Evolutionary conservation across 2,797 vertebrate genomes (phyloP).

Genomic region (Pipistrellus pipistrellus): DNA sequence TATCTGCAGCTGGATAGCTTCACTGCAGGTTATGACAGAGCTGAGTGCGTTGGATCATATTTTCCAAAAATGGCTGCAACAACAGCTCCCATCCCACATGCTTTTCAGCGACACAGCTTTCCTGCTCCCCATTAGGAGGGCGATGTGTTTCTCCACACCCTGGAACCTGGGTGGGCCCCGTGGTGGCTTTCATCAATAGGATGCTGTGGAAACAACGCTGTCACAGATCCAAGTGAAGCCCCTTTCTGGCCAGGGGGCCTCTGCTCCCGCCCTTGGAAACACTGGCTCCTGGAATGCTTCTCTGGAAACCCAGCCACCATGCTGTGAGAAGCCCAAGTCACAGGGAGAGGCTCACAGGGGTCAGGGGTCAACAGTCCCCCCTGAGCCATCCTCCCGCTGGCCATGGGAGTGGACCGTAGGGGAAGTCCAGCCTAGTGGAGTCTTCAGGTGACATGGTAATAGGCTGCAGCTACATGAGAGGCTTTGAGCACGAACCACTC

Average conservation of each 20-base stretch:
- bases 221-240: not conserved
- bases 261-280: not conserved
- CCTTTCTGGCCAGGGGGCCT: not conserved
- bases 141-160: not conserved
- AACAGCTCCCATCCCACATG: not conserved
- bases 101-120: not conserved
- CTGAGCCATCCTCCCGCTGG: rapidly evolving
- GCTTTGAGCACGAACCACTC: not conserved
- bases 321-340: not conserved
- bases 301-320: not conserved
- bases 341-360: not conserved
- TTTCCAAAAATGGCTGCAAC: conserved; percentile 63
- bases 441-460: not conserved
- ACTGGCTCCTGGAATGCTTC: not conserved
- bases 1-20: not conserved
- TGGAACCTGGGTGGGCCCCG: not conserved
- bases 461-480: not conserved
- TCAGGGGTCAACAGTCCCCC: not conserved
- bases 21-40: conserved; percentile 30
- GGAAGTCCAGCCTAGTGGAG: rapidly evolving
- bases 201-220: not conserved
- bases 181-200: not conserved
- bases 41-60: not conserved
- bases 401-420: rapidly evolving
- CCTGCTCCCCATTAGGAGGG: not conserved